These are phyloP conservation scores for Eristalis arbustorum DNA, from an alignment of 2,888 invertebrate genomes.

Conservation along the genomic window DNA sequence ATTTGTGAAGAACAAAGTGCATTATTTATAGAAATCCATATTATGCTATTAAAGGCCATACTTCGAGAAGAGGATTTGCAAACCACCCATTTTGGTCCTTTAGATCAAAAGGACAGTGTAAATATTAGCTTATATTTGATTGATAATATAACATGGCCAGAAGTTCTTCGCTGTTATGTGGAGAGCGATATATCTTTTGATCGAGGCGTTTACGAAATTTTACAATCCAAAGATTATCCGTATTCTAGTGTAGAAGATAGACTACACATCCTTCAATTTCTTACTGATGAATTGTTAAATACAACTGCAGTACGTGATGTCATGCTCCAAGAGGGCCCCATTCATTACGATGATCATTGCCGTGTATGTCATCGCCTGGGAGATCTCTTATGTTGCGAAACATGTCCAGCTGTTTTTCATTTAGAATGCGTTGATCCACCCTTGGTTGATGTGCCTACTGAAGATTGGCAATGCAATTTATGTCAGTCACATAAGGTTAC, in stretches of 20 bases:
- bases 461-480: constrained; percentile 98
- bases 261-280: constrained; percentile 91
- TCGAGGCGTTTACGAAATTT: constrained; percentile 85
- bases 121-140: constrained; percentile 95
- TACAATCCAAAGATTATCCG: constrained; percentile 92
- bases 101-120: constrained; percentile 98
- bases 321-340: constrained; percentile 95
- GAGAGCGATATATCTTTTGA: constrained; percentile 94
- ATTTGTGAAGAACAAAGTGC: constrained; percentile 95
- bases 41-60: constrained; percentile 94
- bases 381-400: constrained; percentile 97
- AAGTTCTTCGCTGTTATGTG: constrained; percentile 92
- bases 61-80: constrained; percentile 96
- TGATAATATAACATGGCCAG: constrained; percentile 98
- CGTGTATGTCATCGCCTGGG: constrained; percentile 95
- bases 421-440: constrained; percentile 98
- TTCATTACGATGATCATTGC: constrained; percentile 96
- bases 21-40: constrained; percentile 95
- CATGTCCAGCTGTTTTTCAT: constrained; percentile 98
- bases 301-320: constrained; percentile 96
- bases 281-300: constrained; percentile 96
- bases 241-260: constrained; percentile 90
- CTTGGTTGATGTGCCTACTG: constrained; percentile 94
- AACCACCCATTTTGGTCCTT: constrained; percentile 96
- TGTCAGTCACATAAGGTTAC: constrained; percentile 95